These are phyloP conservation scores for Trichoplusia ni DNA, from an alignment of 1,140 invertebrate genomes.

Conservation along the genomic window DNA sequence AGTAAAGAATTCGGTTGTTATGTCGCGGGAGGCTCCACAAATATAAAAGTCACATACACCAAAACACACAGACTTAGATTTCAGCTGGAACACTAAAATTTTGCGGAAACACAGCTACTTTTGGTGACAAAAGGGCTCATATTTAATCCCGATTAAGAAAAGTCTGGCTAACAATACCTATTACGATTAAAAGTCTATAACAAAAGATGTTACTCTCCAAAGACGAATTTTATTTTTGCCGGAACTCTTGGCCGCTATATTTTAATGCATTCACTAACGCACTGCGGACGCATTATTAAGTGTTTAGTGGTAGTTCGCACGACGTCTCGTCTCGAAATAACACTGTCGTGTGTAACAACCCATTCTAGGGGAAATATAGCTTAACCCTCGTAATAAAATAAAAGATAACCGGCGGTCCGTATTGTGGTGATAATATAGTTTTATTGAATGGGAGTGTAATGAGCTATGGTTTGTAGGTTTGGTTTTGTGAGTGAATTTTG, in stretches of 20 bases:
- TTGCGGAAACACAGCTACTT: too few species aligned
- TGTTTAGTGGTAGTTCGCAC: constrained; percentile 54
- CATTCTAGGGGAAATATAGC: constrained; percentile 42
- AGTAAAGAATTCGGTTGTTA: too few species aligned
- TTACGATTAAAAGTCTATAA: too few species aligned
- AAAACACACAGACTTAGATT: too few species aligned
- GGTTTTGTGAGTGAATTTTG: too few species aligned
- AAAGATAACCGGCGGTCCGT: constrained; percentile 3
- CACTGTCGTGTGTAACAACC: constrained; percentile 35
- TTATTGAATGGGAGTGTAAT: neutral
- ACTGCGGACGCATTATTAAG: constrained; percentile 53
- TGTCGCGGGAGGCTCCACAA: too few species aligned
- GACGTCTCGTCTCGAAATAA: constrained; percentile 33
- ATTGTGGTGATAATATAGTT: neutral
- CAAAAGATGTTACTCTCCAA: too few species aligned
- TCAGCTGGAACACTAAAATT: too few species aligned
- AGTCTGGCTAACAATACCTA: too few species aligned
- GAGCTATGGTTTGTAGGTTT: neutral
- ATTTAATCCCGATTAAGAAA: too few species aligned
- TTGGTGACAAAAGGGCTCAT: too few species aligned
- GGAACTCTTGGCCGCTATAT: neutral
- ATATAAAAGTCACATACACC: too few species aligned
- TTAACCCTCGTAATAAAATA: constrained; percentile 40
- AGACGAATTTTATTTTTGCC: neutral
- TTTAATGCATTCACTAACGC: neutral